Evolutionary conservation across 2,113 vertebrate species (phyloP), one percentile per base, ranked within the genome.

Genomic region (Formicarius rufipectus): DNA sequence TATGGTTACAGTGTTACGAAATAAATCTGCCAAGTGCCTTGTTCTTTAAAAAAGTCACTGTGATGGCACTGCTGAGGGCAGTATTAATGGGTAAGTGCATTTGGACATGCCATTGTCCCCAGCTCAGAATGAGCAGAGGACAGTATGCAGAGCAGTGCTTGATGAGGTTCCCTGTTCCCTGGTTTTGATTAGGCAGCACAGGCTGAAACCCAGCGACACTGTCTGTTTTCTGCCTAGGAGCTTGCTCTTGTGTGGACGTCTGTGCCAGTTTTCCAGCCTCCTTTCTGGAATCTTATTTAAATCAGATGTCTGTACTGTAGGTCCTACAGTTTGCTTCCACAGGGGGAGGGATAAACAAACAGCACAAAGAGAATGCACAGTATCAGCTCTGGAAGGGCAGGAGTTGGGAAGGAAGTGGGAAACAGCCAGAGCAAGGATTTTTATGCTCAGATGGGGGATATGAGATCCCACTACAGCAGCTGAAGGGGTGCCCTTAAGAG

Each of bases 401-500:
- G 31, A 21, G 21, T 31, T 17, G 18, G 37, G 28, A 78, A 63
- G 35, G 22, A 63, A 56, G 9, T 3, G 4, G 44, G 45, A 60
- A 19, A 47, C 31, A n/a, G 39, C 5, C 2, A 1, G 17, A 63
- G 21, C 1, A 2, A 50, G 18, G 40, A 33, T 20, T 79, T 82
- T 55, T 35, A 7, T 17, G 21, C 13, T 58, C 22, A 31, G 14
- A 18, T 0, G 20, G 33, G 14, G 42, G 14, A 6, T 40, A 52
- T 53, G 33, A 50, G 53, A 49, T 73, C 31, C 23, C 0, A 0
- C 25, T 14, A 33, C 2, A 14, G 39, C 33, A 52, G n/a, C 40
- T 76, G 31, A 22, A 62, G 42, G 44, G 18, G 8, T 5, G 1
- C 9, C 37, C 7, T 0, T 0, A 39, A 60, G 44, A 49, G 9